A percentile compares a stretch with the other conserved stretches of the same genome.
phyloP scores from a whole-genome alignment of 2,113 vertebrate species.

The Siniperca knerii region DNA sequence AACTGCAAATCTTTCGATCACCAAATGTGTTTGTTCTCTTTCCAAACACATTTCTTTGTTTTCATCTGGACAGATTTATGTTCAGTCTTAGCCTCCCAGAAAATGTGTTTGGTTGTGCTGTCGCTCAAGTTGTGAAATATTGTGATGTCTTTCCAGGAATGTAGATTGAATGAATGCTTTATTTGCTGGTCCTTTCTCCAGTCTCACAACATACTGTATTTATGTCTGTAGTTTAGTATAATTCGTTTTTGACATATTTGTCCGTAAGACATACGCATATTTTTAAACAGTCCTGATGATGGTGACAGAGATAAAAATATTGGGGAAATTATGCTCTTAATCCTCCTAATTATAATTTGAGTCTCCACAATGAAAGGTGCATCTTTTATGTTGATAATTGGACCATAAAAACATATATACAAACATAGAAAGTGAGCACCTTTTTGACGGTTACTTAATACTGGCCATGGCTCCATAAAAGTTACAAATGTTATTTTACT shows the following conservation, averaged over 20 bases:
- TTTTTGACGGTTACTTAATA: neutral
- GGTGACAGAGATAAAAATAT: neutral
- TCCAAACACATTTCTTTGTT: slow-evolving; percentile 35
- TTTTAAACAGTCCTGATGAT: neutral
- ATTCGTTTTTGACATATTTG: neutral
- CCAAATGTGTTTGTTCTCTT: slow-evolving; percentile 10
- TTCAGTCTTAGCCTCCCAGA: neutral
- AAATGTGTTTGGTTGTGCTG: slow-evolving; percentile 31
- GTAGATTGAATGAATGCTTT: neutral
- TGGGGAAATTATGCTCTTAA: neutral
- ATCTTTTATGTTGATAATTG: neutral
- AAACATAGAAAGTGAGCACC: neutral
- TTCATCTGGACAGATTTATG: slow-evolving; percentile 38
- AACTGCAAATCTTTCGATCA: slow-evolving; percentile 28
- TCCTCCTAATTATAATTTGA: neutral
- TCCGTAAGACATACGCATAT: neutral
- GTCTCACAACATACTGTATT: neutral
- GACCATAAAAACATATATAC: neutral
- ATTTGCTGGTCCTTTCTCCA: neutral
- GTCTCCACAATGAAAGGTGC: neutral
- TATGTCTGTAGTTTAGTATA: neutral
- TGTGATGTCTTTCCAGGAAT: slow-evolving; percentile 17
- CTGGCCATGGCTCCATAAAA: neutral
- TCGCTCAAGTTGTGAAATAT: slow-evolving; percentile 24
- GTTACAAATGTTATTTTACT: neutral